Percentiles rank a stretch among this genome's conserved stretches.
phyloP scores from a whole-genome alignment of 2,797 vertebrate genomes.

The Spheniscus humboldti region DNA sequence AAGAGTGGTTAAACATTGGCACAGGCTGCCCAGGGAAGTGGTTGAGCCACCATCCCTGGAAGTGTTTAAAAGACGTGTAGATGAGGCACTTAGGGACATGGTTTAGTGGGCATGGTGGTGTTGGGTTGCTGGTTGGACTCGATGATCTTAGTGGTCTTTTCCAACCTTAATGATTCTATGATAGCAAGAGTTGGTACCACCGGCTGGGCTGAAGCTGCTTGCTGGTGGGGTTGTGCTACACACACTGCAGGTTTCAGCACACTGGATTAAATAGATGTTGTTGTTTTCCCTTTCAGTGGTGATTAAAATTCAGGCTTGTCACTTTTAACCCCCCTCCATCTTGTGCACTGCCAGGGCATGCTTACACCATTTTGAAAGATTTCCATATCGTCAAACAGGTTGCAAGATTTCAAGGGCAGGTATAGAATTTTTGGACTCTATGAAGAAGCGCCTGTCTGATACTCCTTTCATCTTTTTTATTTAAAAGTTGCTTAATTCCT shows the following conservation, averaged over 20 bases:
- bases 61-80: no score
- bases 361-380: not conserved
- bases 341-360: not conserved
- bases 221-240: not conserved
- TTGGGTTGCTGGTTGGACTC: no score
- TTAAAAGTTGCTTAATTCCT: not conserved
- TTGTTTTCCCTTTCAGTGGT: not conserved
- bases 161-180: no score
- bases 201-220: not conserved
- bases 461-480: not conserved
- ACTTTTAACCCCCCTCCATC: not conserved
- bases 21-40: no score
- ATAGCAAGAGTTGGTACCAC: not conserved
- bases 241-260: not conserved
- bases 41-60: no score
- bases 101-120: no score
- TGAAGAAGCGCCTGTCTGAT: not conserved
- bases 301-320: not conserved
- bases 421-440: not conserved
- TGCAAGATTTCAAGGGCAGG: not conserved
- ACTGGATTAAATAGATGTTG: not conserved
- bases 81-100: no score
- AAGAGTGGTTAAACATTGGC: no score
- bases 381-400: not conserved
- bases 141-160: no score